These are phyloP conservation scores for Orientallactaga bullata DNA, from an alignment of 2,113 vertebrate species.

Conservation along the genomic window DNA sequence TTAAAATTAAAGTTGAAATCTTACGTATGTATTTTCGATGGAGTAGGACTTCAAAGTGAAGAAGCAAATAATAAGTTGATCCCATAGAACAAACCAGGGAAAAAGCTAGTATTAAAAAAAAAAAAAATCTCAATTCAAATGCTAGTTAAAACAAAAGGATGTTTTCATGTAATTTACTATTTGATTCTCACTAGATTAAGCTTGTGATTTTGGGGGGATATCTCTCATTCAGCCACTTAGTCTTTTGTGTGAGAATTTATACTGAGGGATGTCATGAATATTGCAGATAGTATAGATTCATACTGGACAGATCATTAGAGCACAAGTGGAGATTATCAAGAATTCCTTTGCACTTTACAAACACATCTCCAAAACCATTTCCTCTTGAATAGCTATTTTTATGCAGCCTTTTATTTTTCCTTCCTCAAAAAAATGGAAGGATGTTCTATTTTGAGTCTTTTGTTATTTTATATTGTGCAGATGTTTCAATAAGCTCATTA, in stretches of 20 bases:
- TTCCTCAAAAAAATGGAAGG: slow-evolving; percentile 14
- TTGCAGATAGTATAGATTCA: background rate
- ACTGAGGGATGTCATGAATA: background rate
- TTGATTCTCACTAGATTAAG: background rate
- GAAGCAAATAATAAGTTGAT: background rate
- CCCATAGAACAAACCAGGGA: background rate
- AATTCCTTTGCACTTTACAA: slow-evolving; percentile 53
- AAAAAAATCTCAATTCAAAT: slow-evolving; percentile 1
- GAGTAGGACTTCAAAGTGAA: background rate
- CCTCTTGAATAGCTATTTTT: background rate
- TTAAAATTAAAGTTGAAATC: background rate
- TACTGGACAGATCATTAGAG: background rate
- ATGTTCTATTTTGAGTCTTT: slow-evolving; percentile 26
- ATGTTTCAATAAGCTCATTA: slow-evolving; percentile 21
- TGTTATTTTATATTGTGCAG: slow-evolving; percentile 38
- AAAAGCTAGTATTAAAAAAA: background rate
- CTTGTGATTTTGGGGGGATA: background rate
- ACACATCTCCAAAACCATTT: background rate
- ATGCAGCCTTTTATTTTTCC: background rate
- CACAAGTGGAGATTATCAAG: background rate
- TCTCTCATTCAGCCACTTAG: background rate
- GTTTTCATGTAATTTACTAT: background rate
- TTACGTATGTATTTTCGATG: background rate
- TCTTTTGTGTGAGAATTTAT: slow-evolving; percentile 14
- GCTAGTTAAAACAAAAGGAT: background rate